Evolutionary conservation across 1,140 invertebrate species (phyloP).

Genomic region (Pseudomyrmex cubaensis): DNA sequence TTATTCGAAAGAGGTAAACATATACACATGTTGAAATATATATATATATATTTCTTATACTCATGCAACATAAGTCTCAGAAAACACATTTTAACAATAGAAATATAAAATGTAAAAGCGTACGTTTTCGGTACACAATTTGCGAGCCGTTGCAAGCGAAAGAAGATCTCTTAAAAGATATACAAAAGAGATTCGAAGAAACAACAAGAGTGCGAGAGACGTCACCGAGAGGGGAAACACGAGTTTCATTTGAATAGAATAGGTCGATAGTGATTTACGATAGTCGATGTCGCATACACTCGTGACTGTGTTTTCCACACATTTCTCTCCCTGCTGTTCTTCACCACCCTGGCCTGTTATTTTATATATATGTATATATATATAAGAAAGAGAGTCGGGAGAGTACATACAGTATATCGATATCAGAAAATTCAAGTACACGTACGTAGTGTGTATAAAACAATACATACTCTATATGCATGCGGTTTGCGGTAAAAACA

Average conservation of each 20-base stretch:
- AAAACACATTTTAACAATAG: not conserved
- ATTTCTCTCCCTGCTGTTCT: conserved; percentile 69
- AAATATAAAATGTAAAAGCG: not conserved
- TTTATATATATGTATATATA: conserved; percentile 54
- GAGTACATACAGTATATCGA: conserved; percentile 40
- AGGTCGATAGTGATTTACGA: conserved; percentile 83
- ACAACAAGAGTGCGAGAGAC: conserved; percentile 57
- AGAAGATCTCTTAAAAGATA: conserved; percentile 59
- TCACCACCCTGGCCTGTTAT: conserved; percentile 53
- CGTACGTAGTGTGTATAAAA: no score
- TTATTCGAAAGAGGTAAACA: not conserved
- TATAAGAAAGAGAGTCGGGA: conserved; percentile 52
- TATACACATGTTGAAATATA: no score
- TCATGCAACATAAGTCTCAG: no score
- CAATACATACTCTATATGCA: no score
- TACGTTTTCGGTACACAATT: conserved; percentile 56
- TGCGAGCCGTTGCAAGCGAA: conserved; percentile 63
- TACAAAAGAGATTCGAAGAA: conserved; percentile 25
- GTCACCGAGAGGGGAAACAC: conserved; percentile 69
- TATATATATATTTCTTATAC: no score
- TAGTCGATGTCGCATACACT: conserved; percentile 72
- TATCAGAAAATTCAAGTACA: conserved; percentile 59
- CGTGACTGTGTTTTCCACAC: conserved; percentile 78
- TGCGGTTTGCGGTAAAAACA: conserved; percentile 15
- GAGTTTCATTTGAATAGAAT: conserved; percentile 84